phyloP scores from a whole-genome alignment of 2,113 vertebrate species.

The Varanus salvator region DNA sequence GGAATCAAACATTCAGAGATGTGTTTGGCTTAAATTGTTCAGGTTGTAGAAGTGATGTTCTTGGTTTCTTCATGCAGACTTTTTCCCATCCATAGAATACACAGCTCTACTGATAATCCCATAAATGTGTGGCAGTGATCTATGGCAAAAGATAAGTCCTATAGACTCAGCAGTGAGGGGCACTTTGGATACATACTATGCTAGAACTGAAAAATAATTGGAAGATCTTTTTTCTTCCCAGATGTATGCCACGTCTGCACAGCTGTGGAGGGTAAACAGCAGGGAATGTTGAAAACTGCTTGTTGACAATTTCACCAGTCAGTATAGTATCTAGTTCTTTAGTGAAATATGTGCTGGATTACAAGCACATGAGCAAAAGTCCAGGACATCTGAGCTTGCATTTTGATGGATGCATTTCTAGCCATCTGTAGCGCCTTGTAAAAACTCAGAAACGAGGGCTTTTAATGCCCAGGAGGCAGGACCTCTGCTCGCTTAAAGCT shows the following conservation, averaged over 20 bases:
- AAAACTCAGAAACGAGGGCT: background rate
- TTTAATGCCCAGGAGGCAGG: background rate
- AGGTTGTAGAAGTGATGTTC: background rate
- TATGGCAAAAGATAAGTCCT: background rate
- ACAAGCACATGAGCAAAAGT: background rate
- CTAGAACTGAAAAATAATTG: background rate
- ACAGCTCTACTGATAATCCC: background rate
- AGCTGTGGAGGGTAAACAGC: background rate
- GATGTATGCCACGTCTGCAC: background rate
- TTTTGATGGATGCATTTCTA: conserved; percentile 2
- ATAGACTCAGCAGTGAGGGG: background rate
- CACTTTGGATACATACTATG: background rate
- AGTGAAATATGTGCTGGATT: background rate
- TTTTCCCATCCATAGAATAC: background rate
- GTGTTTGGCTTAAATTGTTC: background rate
- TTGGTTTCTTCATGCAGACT: background rate
- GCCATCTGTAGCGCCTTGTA: background rate
- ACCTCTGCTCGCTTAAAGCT: background rate
- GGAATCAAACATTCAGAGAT: background rate
- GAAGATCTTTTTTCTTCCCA: background rate
- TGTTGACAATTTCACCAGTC: background rate
- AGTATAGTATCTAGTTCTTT: conserved; percentile 3
- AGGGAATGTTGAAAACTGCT: background rate
- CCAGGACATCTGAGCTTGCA: background rate
- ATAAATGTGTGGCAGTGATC: background rate